phyloP scores from a whole-genome alignment of 2,888 invertebrate species.

The Ochropacha duplaris region DNA sequence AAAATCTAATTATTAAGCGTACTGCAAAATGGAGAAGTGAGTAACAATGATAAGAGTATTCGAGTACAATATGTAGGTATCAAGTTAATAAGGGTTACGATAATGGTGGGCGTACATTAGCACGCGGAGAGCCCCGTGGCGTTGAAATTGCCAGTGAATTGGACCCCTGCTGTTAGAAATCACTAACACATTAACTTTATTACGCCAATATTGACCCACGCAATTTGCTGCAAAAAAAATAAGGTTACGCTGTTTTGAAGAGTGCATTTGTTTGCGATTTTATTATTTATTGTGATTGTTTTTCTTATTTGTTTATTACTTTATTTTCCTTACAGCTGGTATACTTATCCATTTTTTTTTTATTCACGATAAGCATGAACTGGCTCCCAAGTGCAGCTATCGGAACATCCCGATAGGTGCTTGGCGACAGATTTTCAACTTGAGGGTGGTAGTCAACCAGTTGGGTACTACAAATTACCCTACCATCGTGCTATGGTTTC shows the following conservation, averaged over 20 bases:
- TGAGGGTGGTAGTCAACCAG: too few relatives aligned
- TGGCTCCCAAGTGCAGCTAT: too few relatives aligned
- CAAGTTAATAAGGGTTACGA: constrained; percentile 31
- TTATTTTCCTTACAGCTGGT: too few relatives aligned
- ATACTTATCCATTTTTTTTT: too few relatives aligned
- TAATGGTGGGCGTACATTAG: constrained; percentile 53
- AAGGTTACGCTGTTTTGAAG: constrained; percentile 2
- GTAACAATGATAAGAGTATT: background rate
- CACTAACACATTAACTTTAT: constrained; percentile 66
- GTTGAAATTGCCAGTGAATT: constrained; percentile 59
- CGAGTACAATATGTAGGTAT: constrained; percentile 9
- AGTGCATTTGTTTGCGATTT: background rate
- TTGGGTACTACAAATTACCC: too few relatives aligned
- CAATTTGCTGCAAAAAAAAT: constrained; percentile 57
- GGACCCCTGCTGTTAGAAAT: constrained; percentile 59
- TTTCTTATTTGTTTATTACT: too few relatives aligned
- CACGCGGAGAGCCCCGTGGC: constrained; percentile 44
- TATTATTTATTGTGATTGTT: background rate
- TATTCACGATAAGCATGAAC: too few relatives aligned
- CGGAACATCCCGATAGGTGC: too few relatives aligned
- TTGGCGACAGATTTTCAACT: too few relatives aligned
- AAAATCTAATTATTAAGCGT: background rate
- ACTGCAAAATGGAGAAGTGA: background rate
- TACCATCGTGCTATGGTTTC: too few relatives aligned
- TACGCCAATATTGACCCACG: constrained; percentile 50